A percentile compares a stretch with the other conserved stretches of the same genome.
phyloP scores from a whole-genome alignment of 2,797 vertebrate species.

The Pangasius larnaudii region DNA sequence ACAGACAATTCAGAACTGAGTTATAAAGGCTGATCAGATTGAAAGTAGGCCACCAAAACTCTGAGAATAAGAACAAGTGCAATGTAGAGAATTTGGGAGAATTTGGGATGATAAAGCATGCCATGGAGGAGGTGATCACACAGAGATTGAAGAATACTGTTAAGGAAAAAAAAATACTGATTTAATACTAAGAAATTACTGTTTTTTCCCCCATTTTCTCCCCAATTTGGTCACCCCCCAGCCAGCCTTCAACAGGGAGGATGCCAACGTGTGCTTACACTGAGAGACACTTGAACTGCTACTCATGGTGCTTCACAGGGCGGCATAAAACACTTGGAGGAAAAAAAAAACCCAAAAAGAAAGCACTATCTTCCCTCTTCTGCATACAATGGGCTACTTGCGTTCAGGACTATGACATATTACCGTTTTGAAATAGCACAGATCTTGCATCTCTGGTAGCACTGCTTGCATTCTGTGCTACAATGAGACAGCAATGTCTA shows the following conservation, averaged over 20 bases:
- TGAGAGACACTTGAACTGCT: background rate
- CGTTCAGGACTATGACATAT: background rate
- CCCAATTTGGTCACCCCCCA: background rate
- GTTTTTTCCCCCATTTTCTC: no score
- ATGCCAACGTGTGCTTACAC: background rate
- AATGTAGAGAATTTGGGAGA: background rate
- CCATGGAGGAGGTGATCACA: background rate
- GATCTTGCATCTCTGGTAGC: background rate
- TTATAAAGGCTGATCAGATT: slow-evolving; percentile 24
- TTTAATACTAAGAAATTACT: no score
- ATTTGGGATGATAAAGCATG: slow-evolving; percentile 27
- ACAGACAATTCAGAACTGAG: slow-evolving; percentile 23
- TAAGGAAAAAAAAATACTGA: background rate
- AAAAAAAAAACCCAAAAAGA: no score
- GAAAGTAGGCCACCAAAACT: slow-evolving; percentile 42
- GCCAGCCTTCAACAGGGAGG: background rate
- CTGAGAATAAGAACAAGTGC: slow-evolving; percentile 25
- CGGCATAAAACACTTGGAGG: background rate
- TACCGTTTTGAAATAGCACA: background rate
- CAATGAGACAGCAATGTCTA: background rate
- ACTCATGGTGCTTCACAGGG: background rate
- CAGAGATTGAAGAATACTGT: background rate
- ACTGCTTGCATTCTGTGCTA: background rate
- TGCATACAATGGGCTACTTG: background rate
- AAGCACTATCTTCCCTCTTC: background rate